A percentile compares a stretch with the other conserved stretches of the same genome.
These are phyloP conservation scores for Callinectes sapidus DNA, from an alignment of 2,888 invertebrate species.

Conservation along the genomic window DNA sequence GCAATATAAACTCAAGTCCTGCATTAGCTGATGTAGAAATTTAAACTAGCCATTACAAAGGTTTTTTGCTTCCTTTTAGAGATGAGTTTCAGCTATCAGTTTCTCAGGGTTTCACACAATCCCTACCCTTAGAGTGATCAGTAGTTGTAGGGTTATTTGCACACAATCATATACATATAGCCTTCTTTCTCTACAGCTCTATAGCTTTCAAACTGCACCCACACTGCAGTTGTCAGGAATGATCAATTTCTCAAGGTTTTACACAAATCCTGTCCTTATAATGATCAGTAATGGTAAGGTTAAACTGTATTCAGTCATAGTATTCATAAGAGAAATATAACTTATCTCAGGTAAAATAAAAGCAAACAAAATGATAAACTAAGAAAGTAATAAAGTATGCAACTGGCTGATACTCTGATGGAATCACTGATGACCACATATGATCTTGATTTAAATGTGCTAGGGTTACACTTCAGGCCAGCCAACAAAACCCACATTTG, in stretches of 20 bases:
- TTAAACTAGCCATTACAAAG: not conserved
- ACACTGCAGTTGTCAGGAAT: no score
- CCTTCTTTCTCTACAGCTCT: not conserved
- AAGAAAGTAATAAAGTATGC: not conserved
- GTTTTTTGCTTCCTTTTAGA: not conserved
- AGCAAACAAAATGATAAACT: no score
- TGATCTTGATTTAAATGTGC: not conserved
- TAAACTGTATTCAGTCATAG: no score
- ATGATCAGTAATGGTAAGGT: no score
- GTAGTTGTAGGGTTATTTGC: not conserved
- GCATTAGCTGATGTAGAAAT: not conserved
- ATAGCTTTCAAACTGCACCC: not conserved
- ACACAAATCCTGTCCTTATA: no score
- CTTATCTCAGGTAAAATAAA: not conserved
- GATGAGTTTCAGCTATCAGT: not conserved
- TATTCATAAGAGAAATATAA: not conserved
- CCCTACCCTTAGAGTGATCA: not conserved
- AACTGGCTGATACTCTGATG: not conserved
- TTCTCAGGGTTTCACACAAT: not conserved
- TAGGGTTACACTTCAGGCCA: not conserved
- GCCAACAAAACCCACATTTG: not conserved
- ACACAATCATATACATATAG: not conserved
- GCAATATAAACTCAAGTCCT: not conserved
- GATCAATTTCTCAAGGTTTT: no score
- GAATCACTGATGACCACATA: not conserved